Evolutionary conservation across 2,797 vertebrate genomes (phyloP).

Genomic region (Cheirogaleus major): DNA sequence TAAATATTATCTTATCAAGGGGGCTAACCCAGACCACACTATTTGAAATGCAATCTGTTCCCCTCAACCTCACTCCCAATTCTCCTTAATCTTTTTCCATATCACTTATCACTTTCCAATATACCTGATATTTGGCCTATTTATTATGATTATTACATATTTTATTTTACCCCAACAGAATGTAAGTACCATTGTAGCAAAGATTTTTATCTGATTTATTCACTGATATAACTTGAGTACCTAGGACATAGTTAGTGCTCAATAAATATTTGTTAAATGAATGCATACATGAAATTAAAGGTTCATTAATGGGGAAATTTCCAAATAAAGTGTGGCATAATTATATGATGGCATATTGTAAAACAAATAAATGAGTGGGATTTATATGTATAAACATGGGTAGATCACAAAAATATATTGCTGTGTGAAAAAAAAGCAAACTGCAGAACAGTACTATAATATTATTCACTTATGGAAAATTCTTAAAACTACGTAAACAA

Average conservation of each 20-base stretch:
- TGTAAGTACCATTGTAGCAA: not conserved
- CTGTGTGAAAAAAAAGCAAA: constrained; percentile 11
- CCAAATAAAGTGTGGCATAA: not conserved
- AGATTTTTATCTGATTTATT: constrained; percentile 39
- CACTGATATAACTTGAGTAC: not conserved
- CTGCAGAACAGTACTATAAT: not conserved
- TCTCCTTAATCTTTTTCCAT: not conserved
- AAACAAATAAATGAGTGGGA: not conserved
- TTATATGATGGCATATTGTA: not conserved
- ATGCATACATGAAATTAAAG: constrained; percentile 2
- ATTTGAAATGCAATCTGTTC: not conserved
- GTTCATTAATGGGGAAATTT: not conserved
- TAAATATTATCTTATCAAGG: not conserved
- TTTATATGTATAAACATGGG: not conserved
- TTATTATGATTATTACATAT: not conserved
- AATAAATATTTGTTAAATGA: constrained; percentile 31
- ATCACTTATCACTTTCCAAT: not conserved
- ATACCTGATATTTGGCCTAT: not conserved
- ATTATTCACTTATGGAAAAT: not conserved
- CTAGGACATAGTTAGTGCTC: not conserved
- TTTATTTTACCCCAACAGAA: not conserved
- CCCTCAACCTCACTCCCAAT: not conserved
- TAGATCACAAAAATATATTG: not conserved
- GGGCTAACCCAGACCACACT: not conserved
- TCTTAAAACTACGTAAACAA: not conserved